Conservation (phyloP, 2,113 vertebrate genomes). For the Gadus chalcogrammus region DNA sequence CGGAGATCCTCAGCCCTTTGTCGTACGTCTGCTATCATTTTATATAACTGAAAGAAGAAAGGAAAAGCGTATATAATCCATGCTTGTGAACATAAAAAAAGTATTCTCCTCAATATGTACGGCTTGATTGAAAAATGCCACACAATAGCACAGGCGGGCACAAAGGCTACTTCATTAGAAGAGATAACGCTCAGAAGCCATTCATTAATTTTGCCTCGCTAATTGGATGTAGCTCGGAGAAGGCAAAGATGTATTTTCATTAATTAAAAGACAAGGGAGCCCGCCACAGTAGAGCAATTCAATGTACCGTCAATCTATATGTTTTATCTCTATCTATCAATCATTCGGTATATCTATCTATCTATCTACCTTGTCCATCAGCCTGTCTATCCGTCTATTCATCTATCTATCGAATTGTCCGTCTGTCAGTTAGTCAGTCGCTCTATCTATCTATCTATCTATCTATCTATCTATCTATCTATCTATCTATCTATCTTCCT, state of each 20-base stretch:
- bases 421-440: too few species aligned
- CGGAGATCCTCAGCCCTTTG: background rate
- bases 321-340: background rate
- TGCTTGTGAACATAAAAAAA: conserved; percentile 48
- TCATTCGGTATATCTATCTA: background rate
- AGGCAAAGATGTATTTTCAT: conserved; percentile 64
- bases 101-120: conserved; percentile 40
- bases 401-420: too few species aligned
- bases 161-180: conserved; percentile 70
- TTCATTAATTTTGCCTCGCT: conserved; percentile 67
- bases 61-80: conserved; percentile 27
- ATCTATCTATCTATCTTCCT: too few species aligned
- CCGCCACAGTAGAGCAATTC: background rate
- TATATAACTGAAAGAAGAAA: conserved; percentile 33
- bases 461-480: too few species aligned
- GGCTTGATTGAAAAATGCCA: conserved; percentile 46
- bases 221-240: conserved; percentile 69
- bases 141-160: conserved; percentile 53
- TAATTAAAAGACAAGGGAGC: conserved; percentile 70
- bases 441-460: too few species aligned
- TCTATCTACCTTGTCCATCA: too few species aligned
- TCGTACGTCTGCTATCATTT: background rate
- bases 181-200: conserved; percentile 69
- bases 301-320: background rate
- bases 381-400: too few species aligned